Percentiles rank a stretch among this genome's conserved stretches.
Conservation (phyloP, 1,140 invertebrate genomes). For the Neodiprion virginianus region DNA sequence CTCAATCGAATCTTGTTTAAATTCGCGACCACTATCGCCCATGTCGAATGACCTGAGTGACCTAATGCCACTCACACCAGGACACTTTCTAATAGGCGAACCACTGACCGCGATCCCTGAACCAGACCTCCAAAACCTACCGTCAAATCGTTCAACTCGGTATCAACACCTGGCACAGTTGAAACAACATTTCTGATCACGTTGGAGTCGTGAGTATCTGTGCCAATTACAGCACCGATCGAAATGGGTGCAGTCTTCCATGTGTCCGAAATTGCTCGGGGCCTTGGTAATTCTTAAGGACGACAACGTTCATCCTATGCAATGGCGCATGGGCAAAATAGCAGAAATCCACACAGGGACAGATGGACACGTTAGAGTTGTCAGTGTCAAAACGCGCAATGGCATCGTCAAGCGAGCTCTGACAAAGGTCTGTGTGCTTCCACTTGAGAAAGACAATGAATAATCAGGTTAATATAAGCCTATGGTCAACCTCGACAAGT, state of each 20-base stretch:
- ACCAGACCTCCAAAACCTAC: conserved; percentile 10
- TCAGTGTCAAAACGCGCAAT: conserved; percentile 20
- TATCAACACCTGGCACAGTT: conserved; percentile 27
- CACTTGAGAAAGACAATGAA: background rate
- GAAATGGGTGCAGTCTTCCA: conserved; percentile 31
- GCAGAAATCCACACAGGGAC: conserved; percentile 18
- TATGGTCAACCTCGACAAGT: conserved; percentile 27
- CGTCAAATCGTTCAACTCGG: conserved; percentile 20
- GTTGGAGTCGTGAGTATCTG: conserved; percentile 37
- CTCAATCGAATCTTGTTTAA: conserved; percentile 22
- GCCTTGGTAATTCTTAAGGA: conserved; percentile 25
- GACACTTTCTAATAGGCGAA: conserved; percentile 16
- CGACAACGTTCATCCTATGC: conserved; percentile 20
- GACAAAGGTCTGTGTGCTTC: conserved; percentile 12
- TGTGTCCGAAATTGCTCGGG: background rate
- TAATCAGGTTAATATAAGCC: background rate
- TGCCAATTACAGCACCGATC: conserved; percentile 30
- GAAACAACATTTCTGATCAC: conserved; percentile 35
- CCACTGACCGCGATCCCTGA: conserved; percentile 10
- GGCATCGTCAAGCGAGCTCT: conserved; percentile 21
- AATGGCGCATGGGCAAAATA: conserved; percentile 24
- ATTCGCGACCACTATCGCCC: conserved; percentile 22
- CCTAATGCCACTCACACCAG: conserved; percentile 10
- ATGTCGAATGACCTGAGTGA: conserved; percentile 26
- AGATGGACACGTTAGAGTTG: conserved; percentile 21